Evolutionary conservation across 1,140 invertebrate genomes (phyloP).

Genomic region (Ceratina calcarata): DNA sequence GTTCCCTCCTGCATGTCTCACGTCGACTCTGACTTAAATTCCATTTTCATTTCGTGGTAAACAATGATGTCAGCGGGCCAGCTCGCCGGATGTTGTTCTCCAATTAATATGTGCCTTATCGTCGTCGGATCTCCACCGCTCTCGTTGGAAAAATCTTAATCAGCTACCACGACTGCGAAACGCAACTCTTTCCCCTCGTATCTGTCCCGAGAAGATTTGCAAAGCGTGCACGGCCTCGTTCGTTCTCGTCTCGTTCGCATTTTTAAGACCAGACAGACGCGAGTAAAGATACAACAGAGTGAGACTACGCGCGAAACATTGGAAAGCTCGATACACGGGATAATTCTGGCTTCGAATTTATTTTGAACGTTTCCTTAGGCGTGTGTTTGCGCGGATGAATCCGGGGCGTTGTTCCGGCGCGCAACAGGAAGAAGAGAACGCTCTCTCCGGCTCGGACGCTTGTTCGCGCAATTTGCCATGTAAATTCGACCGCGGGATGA

Average conservation of each 20-base stretch:
- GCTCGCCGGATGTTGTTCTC: constrained; percentile 53
- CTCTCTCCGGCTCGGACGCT: neutral
- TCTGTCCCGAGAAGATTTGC: constrained; percentile 18
- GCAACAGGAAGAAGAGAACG: constrained; percentile 47
- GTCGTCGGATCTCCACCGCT: constrained; percentile 27
- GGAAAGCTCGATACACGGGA: too few species aligned
- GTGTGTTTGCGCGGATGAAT: constrained; percentile 12
- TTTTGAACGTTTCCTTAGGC: constrained; percentile 4
- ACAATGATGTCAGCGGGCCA: constrained; percentile 44
- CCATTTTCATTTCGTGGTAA: constrained; percentile 38
- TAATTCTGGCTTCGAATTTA: too few species aligned
- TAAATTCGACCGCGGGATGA: constrained; percentile 66
- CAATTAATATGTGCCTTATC: constrained; percentile 58
- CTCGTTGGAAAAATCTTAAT: constrained; percentile 47
- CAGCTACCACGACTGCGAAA: constrained; percentile 29
- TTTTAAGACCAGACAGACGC: neutral
- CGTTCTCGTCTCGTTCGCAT: neutral
- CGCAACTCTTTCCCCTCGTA: neutral
- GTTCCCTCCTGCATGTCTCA: too few species aligned
- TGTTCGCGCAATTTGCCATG: constrained; percentile 64
- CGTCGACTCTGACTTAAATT: constrained; percentile 17
- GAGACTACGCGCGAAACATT: too few species aligned
- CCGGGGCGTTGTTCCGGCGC: neutral
- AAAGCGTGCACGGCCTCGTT: neutral
- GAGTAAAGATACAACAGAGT: neutral